Conservation (phyloP, 1,140 invertebrate genomes). For the Dryas iulia region DNA sequence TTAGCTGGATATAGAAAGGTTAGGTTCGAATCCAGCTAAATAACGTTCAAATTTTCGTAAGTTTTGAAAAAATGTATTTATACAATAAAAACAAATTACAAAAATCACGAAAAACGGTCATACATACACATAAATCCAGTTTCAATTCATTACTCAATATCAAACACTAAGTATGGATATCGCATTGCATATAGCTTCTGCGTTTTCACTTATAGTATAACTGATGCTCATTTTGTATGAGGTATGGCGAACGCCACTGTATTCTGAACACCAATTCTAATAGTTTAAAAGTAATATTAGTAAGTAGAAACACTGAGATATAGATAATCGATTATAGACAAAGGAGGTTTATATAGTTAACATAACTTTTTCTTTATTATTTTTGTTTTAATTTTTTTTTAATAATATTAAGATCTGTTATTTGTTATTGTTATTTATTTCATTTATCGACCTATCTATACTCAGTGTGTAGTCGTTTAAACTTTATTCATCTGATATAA, state of each 20-base stretch:
- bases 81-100: not conserved
- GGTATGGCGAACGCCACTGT: conserved; percentile 22
- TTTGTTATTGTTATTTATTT: not conserved
- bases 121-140: not conserved
- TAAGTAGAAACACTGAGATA: not conserved
- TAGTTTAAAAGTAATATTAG: conserved; percentile 21
- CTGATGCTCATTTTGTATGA: conserved; percentile 8
- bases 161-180: not conserved
- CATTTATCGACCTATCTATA: not conserved
- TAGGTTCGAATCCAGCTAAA: too few relatives aligned
- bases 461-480: conserved; percentile 18
- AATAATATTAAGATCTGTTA: not conserved
- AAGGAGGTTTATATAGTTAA: not conserved
- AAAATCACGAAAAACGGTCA: too few relatives aligned
- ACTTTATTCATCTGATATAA: conserved; percentile 35
- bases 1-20: too few relatives aligned
- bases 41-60: too few relatives aligned
- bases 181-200: not conserved
- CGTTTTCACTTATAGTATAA: not conserved
- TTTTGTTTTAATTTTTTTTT: not conserved
- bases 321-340: not conserved
- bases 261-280: conserved; percentile 48
- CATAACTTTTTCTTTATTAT: too few relatives aligned
- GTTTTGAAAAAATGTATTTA: not conserved
- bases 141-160: not conserved